These are phyloP conservation scores for Melanchra persicariae DNA, from an alignment of 2,888 invertebrate genomes.

Conservation along the genomic window DNA sequence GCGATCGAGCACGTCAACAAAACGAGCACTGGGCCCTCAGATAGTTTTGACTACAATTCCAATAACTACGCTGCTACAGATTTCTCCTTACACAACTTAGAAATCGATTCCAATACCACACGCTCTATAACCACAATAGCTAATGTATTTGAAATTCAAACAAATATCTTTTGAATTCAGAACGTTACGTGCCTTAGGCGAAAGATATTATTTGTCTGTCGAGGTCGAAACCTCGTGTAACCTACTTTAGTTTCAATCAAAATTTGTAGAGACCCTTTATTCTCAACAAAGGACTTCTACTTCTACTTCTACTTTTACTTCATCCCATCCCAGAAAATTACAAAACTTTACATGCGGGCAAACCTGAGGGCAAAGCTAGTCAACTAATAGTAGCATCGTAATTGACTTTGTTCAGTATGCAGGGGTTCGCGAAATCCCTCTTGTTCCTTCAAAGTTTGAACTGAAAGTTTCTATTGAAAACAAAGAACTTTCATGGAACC, in stretches of 20 bases:
- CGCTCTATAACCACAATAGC: conserved; percentile 34
- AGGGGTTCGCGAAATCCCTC: conserved; percentile 21
- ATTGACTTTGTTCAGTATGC: conserved; percentile 7
- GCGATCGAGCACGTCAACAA: too few species aligned
- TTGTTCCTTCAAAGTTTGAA: conserved; percentile 25
- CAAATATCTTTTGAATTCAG: conserved; percentile 6
- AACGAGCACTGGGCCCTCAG: neutral
- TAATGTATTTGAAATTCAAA: conserved; percentile 13
- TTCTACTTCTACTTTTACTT: neutral
- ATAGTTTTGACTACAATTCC: neutral
- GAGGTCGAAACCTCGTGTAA: conserved; percentile 15
- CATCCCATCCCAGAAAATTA: neutral
- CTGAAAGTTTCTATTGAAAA: conserved; percentile 47
- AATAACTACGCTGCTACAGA: conserved; percentile 13
- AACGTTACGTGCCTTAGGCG: conserved; percentile 25
- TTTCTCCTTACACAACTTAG: conserved; percentile 39
- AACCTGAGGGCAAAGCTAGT: neutral
- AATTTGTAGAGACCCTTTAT: neutral
- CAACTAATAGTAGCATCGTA: conserved; percentile 5
- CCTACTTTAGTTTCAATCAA: conserved; percentile 18
- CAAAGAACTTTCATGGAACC: conserved; percentile 30
- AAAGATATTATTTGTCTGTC: neutral
- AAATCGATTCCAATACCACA: conserved; percentile 38
- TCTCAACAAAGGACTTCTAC: conserved; percentile 23
- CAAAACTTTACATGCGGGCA: conserved; percentile 10